A percentile compares a stretch with the other conserved stretches of the same genome.
Conservation (phyloP, 2,797 vertebrate species). For the Moxostoma hubbsi region DNA sequence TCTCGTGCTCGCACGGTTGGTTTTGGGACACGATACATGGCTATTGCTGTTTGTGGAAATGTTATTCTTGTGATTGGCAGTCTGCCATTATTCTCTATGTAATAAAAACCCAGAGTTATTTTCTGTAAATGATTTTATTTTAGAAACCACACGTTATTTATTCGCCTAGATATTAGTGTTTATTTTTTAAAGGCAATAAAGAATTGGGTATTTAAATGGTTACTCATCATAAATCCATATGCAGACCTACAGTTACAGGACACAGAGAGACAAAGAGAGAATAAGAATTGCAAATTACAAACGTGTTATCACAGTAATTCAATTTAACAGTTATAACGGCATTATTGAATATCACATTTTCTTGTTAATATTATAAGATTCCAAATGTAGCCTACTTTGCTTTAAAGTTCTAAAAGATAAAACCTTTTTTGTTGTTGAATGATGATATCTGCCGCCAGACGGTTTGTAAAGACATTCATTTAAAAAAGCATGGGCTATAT, state of each 20-base stretch:
- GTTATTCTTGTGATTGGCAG: conserved; percentile 55
- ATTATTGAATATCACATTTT: neutral
- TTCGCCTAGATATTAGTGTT: conserved; percentile 31
- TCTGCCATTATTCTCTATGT: conserved; percentile 57
- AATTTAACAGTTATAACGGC: too few relatives aligned
- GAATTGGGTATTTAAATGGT: neutral
- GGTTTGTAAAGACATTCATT: neutral
- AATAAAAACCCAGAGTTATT: conserved; percentile 52
- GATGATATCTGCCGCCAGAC: neutral
- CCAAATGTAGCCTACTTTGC: neutral
- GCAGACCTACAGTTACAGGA: neutral
- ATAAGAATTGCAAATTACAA: neutral
- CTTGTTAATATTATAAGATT: neutral
- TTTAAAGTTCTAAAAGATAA: too few relatives aligned
- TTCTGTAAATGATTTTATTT: conserved; percentile 50
- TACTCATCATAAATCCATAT: neutral
- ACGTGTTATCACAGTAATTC: too few relatives aligned
- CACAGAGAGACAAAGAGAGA: neutral
- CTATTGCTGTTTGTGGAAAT: conserved; percentile 52
- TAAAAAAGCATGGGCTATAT: neutral
- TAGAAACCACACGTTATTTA: conserved; percentile 34
- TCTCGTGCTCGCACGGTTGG: conserved; percentile 39
- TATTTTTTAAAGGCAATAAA: neutral
- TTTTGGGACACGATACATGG: conserved; percentile 46
- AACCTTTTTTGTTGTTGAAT: neutral